Evolutionary conservation across 2,113 vertebrate species (phyloP), one percentile per base, ranked within the genome.

Genomic region (Ictalurus furcatus): DNA sequence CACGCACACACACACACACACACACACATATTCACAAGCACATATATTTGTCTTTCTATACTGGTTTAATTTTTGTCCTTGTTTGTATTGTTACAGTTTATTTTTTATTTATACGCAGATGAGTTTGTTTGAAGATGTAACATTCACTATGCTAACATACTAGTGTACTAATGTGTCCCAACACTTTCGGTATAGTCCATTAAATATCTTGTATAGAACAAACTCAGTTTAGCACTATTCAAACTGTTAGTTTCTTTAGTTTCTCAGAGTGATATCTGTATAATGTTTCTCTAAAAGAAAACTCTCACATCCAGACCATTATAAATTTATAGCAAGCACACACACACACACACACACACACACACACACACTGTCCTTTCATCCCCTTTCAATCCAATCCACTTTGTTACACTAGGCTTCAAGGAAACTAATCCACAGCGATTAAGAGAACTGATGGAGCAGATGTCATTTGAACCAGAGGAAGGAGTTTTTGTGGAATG

Each of bases 381-480:
- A 87, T 81, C 76, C 61, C 86, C 48, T 87, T 69, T 67, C 34
- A 87, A 48, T 87, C 58, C n/a, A 61, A 14, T 59, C 85, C 73
- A 87, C 85, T 87, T 79, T 87, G 58, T 87, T 63, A 85, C 65
- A 37, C 34, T 58, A 30, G 44, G 37, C 40, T 61, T 30, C 52
- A 40, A 82, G 83, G 74, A 73, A 79, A 59, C 9, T 21, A 67
- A 63, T 85, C 61, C 54, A 44, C 25, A 74, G 85, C 28, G 37
- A 89, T 89, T 71, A 89, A 82, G 40, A 80, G 69, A 69, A 67
- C 28, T 78, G 84, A 86, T 56, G 44, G 83, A 84, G 84, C 56
- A 88, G 67, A 87, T 87, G 73, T 80, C 76, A 25, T 73, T 71
- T 87, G 65, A 52, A 85, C 78, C 37, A 65, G 52, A 87, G 40